Evolutionary conservation across 1,140 invertebrate genomes (phyloP), one percentile per base, ranked within the genome.

Genomic region (Sesamia nonagrioides): DNA sequence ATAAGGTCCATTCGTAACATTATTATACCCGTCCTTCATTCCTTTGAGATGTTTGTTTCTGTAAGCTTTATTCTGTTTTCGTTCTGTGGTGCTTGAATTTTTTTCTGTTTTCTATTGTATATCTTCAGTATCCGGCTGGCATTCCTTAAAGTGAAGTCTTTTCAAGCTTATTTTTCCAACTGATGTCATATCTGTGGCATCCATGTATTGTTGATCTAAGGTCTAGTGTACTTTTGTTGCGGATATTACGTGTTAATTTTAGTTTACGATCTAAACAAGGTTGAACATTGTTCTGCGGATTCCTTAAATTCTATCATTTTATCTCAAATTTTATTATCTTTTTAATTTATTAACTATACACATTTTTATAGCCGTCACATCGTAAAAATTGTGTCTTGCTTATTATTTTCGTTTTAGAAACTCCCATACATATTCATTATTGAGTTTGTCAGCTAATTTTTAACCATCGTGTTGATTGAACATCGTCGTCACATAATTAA

Each of bases 401-500:
- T 86, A 84, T 84, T 63, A 83, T 86, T 87, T 76, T 81, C 35
- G 35, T 73, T 73, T 77, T 45, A 54, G 80, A 81, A 88, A 71
- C 54, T 85, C 84, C 83, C 84, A 89, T 88, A 85, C 83, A 88
- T 89, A 87, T 89, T 90, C 79, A 91, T 91, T 83, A 84, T 77
- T 88, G 78, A 80, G 73, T 81, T 77, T 88, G 86, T 86, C 90
- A 88, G 86, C 83, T 89, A 85, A 89, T 91, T 91, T 89, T 89
- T 89, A 88, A 89, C 76, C 79, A 63, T 86, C 81, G 79, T 84
- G 82, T 87, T 92, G 88, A 91, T 91, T 89, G 80, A 90, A 91
- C 82, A 87, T 84, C 86, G 84, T 89, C 87, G 84, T 85, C 86
- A 89, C 88, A 81, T 89, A 89, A 92, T 92, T 91, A 90, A 91